Evolutionary conservation across 1,140 invertebrate genomes (phyloP).

Genomic region (Diorhabda sublineata): DNA sequence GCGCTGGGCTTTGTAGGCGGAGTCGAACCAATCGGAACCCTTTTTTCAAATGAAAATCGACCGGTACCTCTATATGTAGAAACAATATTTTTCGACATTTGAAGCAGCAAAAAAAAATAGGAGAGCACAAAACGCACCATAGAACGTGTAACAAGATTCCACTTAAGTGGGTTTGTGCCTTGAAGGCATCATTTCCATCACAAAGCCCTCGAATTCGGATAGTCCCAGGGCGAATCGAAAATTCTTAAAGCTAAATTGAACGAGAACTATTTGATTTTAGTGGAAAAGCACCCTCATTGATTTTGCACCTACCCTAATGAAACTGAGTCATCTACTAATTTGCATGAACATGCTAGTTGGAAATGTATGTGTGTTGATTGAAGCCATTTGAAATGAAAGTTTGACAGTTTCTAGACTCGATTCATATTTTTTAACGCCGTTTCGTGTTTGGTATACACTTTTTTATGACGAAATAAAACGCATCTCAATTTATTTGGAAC

Average conservation of each 20-base stretch:
- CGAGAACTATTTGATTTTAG: slow-evolving; percentile 13
- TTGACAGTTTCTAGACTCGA: no score
- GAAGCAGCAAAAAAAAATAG: not conserved
- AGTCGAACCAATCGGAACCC: slow-evolving; percentile 1
- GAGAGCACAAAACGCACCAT: not conserved
- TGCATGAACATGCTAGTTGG: slow-evolving; percentile 8
- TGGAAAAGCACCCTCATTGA: slow-evolving; percentile 11
- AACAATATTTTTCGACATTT: not conserved
- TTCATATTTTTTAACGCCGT: no score
- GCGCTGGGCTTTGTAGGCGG: no score
- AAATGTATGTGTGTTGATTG: no score
- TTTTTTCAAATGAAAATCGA: not conserved
- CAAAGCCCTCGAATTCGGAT: slow-evolving; percentile 1
- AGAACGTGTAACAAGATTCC: slow-evolving; percentile 7
- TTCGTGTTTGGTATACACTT: no score
- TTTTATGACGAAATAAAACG: no score
- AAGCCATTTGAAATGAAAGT: no score
- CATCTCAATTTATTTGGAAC: no score
- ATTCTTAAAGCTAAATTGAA: slow-evolving; percentile 10
- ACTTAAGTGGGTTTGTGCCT: slow-evolving; percentile 12
- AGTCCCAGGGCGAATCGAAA: not conserved
- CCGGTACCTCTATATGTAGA: not conserved
- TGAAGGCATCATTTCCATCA: slow-evolving; percentile 15
- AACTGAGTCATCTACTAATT: slow-evolving; percentile 13
- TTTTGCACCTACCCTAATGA: slow-evolving; percentile 6